Base-by-base conservation (phyloP, 2,113 vertebrate genomes). In the Epinephelus moara region DNA sequence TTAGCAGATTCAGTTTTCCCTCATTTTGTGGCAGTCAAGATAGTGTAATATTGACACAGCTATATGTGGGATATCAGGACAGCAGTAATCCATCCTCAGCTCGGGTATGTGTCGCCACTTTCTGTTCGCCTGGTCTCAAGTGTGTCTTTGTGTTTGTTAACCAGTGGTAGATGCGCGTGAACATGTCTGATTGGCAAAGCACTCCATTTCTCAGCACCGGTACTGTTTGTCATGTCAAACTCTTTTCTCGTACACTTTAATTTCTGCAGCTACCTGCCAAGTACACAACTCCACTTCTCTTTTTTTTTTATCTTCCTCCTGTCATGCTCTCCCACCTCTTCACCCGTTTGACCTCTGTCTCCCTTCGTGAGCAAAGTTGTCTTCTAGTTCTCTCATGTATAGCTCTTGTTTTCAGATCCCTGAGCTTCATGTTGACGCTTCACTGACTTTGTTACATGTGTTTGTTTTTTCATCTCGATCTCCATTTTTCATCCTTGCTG, bases 341-440 rank as follows among this genome's bases (percentile, higher is more conserved):
- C 30, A 21, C 61, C 50, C 0, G 2, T 83, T 75, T 81, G 78
- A 75, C 81, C 70, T 57, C 30, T 17, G 49, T 63, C 50, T 72
- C n/a, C 73, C 53, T 77, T 77, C 50, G 55, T 59, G 57, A 73
- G 64, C 57, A 30, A 30, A 50, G 47, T 63, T 72, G 55, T 75
- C 61, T 75, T 57, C 21, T 49, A 1, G 42, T 69, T 79, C 57
- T 83, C 50, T 78, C 47, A 50, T 60, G 70, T 85, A 37, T 27
- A 61, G 52, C 56, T 74, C 25, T 53, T 71, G 62, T 75, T 85
- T 70, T 74, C 57, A 66, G 23, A 70, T 76, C 47, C 30, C 25
- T 25, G 61, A 64, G 53, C 45, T 33, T 74, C 17, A 12, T 1
- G n/a, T 55, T 60, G 69, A 53, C 14, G 4, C n/a, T 84, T 60